Conservation (phyloP, 2,797 vertebrate species). For the Lepus oiostolus region DNA sequence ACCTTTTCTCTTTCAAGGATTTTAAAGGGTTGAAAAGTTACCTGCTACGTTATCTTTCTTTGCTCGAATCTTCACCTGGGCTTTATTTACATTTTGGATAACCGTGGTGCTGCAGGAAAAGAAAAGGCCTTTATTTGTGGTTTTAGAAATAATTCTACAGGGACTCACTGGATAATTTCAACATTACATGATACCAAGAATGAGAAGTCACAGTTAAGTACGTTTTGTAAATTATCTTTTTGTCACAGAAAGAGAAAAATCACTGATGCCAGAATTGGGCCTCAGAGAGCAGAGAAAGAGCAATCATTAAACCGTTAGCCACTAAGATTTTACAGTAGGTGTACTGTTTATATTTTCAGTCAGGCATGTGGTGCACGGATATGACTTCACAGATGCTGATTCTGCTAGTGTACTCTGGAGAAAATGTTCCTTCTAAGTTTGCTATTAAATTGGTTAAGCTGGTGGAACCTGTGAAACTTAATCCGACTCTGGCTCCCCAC, state of each 20-base stretch:
- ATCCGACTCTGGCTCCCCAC: not conserved
- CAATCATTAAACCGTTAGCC: not conserved
- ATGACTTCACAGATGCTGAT: not conserved
- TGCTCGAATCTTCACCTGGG: slow-evolving; percentile 98
- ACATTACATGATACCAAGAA: slow-evolving; percentile 20
- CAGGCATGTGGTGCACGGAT: not conserved
- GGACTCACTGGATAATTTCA: not conserved
- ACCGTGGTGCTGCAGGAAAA: slow-evolving; percentile 94
- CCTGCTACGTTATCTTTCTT: slow-evolving; percentile 99
- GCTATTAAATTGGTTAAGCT: slow-evolving; percentile 1
- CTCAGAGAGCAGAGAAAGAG: slow-evolving; percentile 28
- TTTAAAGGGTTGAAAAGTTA: slow-evolving; percentile 80
- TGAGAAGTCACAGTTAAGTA: not conserved
- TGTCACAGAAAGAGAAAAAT: slow-evolving; percentile 2
- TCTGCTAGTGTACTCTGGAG: not conserved
- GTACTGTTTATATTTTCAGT: not conserved
- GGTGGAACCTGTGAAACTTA: no score
- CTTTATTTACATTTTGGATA: slow-evolving; percentile 99
- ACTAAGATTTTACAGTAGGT: not conserved
- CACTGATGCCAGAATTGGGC: not conserved
- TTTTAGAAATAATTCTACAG: slow-evolving; percentile 36
- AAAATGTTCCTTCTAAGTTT: slow-evolving; percentile 49
- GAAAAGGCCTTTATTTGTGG: slow-evolving; percentile 56
- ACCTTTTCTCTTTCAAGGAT: not conserved
- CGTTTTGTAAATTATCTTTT: not conserved